phyloP scores from a whole-genome alignment of 2,797 vertebrate genomes.

The Scolopax rusticola region DNA sequence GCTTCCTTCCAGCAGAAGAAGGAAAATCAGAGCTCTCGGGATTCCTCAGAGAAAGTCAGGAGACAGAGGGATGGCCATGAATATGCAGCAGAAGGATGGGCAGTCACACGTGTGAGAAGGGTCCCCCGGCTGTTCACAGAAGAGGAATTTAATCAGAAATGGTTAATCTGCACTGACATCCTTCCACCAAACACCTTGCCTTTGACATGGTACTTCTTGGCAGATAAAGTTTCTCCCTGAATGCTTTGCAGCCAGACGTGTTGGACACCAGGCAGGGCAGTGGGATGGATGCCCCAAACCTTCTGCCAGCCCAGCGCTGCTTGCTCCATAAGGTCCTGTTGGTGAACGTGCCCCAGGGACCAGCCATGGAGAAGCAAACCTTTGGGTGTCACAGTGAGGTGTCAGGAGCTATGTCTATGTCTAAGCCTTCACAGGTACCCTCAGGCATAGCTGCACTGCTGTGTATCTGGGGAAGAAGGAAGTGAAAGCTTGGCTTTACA shows the following conservation, averaged over 20 bases:
- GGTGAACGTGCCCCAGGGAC: accelerated
- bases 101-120: accelerated
- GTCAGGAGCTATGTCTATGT: background rate
- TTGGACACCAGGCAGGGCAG: background rate
- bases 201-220: background rate
- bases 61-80: background rate
- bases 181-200: slow-evolving; percentile 22
- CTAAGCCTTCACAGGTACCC: background rate
- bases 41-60: background rate
- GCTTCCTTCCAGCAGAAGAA: background rate
- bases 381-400: background rate
- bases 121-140: background rate
- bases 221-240: background rate
- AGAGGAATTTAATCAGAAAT: background rate
- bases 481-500: background rate
- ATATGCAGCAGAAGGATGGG: background rate
- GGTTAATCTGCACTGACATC: background rate
- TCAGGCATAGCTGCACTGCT: background rate
- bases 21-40: background rate
- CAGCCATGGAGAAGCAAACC: background rate
- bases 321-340: background rate
- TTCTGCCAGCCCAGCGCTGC: background rate
- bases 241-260: background rate
- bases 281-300: background rate
- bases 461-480: background rate